A percentile compares a stretch with the other conserved stretches of the same genome.
Conservation (phyloP, 2,113 vertebrate species). For the Anser brachyrhynchus region DNA sequence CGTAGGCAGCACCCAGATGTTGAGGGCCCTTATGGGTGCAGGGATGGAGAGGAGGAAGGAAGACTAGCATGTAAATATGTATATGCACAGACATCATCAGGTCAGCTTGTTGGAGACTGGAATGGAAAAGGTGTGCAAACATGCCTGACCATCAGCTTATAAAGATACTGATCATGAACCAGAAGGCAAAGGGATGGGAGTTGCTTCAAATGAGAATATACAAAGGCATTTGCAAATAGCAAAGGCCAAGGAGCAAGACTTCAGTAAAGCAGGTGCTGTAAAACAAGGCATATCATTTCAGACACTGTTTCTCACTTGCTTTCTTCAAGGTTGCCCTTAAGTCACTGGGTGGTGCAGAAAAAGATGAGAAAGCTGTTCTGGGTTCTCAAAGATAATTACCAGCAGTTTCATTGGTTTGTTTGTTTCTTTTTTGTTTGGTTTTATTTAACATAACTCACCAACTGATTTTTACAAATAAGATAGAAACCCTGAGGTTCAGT, state of each 20-base stretch:
- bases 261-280: background rate
- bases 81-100: background rate
- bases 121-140: background rate
- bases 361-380: background rate
- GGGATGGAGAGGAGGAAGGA: background rate
- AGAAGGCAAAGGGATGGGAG: background rate
- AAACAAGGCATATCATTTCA: constrained; percentile 17
- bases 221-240: constrained; percentile 32
- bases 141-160: background rate
- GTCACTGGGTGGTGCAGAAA: background rate
- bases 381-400: background rate
- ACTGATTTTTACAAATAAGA: background rate
- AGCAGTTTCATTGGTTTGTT: background rate
- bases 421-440: background rate
- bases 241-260: constrained; percentile 25
- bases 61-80: background rate
- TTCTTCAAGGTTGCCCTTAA: background rate
- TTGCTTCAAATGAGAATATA: background rate
- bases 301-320: background rate
- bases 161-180: background rate
- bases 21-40: background rate
- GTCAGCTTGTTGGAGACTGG: background rate
- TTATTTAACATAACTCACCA: background rate
- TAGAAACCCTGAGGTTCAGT: background rate
- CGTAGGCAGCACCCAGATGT: background rate